These are phyloP conservation scores for Brachyistius frenatus DNA, from an alignment of 2,113 vertebrate genomes.

Conservation along the genomic window DNA sequence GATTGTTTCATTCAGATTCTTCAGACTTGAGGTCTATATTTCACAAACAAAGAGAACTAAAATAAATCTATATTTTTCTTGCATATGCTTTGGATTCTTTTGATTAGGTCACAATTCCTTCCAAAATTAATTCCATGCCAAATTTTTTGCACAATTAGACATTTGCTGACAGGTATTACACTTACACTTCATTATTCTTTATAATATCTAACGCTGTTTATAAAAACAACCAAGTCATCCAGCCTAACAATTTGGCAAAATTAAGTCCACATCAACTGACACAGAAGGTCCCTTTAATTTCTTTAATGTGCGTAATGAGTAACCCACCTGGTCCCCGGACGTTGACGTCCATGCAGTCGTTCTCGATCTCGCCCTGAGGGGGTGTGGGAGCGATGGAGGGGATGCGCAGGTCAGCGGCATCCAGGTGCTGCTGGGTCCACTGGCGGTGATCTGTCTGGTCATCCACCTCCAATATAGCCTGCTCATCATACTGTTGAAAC, in stretches of 20 bases:
- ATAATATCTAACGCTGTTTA: background rate
- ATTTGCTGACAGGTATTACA: background rate
- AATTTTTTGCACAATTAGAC: background rate
- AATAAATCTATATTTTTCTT: background rate
- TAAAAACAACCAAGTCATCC: background rate
- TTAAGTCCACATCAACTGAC: background rate
- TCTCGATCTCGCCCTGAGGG: constrained; percentile 95
- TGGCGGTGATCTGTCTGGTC: constrained; percentile 95
- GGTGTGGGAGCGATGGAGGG: constrained; percentile 96
- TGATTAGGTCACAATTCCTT: background rate
- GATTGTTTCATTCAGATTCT: background rate
- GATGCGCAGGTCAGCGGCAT: constrained; percentile 93
- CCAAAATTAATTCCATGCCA: background rate
- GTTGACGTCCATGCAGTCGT: constrained; percentile 96
- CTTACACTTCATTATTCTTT: background rate
- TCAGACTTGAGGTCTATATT: background rate
- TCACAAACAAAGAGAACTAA: background rate
- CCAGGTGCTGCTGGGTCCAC: constrained; percentile 99
- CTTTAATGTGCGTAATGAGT: background rate
- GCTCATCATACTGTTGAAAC: constrained; percentile 91
- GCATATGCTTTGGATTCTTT: background rate
- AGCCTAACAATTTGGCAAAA: background rate
- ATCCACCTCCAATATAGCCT: constrained; percentile 88
- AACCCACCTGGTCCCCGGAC: constrained; percentile 93
- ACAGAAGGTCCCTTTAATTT: background rate